Conservation (phyloP, 2,113 vertebrate genomes). For the Sylvia atricapilla region DNA sequence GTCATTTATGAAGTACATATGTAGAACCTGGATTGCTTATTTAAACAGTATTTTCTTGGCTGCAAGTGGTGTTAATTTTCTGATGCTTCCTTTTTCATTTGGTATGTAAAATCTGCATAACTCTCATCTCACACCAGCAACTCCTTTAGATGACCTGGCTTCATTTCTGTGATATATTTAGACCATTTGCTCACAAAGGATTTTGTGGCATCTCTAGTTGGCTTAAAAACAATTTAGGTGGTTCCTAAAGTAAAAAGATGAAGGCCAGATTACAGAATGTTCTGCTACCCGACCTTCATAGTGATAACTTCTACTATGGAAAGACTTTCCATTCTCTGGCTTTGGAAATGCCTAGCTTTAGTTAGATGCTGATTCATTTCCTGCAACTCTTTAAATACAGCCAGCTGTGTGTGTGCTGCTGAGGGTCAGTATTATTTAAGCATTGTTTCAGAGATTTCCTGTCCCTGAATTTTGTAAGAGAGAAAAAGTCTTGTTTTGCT, state of each 20-base stretch:
- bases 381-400: conserved; percentile 61
- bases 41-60: conserved; percentile 16
- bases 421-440: conserved; percentile 44
- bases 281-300: not conserved
- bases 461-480: conserved; percentile 30
- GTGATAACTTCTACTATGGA: not conserved
- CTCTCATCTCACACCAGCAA: not conserved
- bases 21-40: conserved; percentile 15
- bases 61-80: not conserved
- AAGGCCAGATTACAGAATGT: not conserved
- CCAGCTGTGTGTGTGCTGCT: conserved; percentile 52
- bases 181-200: not conserved
- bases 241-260: not conserved
- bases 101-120: not conserved
- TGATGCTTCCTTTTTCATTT: conserved; percentile 26
- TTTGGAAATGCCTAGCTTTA: conserved; percentile 48
- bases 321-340: conserved; percentile 41
- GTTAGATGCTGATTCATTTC: conserved; percentile 68
- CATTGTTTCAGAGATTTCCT: conserved; percentile 70
- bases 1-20: not conserved
- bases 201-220: not conserved
- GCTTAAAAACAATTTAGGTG: conserved; percentile 15
- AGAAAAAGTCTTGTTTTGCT: conserved; percentile 14
- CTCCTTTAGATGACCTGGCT: not conserved
- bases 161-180: conserved; percentile 55